phyloP scores from a whole-genome alignment of 2,797 vertebrate species.

The Adelosebastes latens region DNA sequence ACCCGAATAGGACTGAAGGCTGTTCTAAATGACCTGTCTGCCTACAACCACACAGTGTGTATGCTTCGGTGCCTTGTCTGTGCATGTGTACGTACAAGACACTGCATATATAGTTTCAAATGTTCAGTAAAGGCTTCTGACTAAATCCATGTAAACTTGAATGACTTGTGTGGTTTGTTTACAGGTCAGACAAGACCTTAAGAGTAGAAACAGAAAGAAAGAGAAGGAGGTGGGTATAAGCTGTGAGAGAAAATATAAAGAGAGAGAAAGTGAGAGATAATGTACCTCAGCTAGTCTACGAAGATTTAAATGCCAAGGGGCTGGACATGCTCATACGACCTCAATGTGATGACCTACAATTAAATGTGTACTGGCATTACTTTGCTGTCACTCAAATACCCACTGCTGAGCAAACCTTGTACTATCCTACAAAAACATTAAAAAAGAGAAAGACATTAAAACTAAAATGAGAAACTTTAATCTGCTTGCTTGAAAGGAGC shows the following conservation, averaged over 20 bases:
- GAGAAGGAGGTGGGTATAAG: background rate
- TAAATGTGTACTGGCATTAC: background rate
- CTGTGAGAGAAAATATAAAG: background rate
- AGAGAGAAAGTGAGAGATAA: background rate
- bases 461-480: slow-evolving; percentile 21
- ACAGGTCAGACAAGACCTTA: background rate
- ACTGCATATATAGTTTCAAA: slow-evolving; percentile 10
- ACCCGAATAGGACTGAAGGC: slow-evolving; percentile 52
- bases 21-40: slow-evolving; percentile 62
- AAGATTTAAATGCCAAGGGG: background rate
- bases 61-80: slow-evolving; percentile 10
- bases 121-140: slow-evolving; percentile 3
- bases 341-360: slow-evolving; percentile 16
- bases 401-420: background rate
- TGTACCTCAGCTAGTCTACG: background rate
- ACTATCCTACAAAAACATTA: background rate
- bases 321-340: slow-evolving; percentile 6
- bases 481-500: slow-evolving; percentile 17
- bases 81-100: background rate
- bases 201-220: background rate
- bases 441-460: slow-evolving; percentile 1
- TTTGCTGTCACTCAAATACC: slow-evolving; percentile 1
- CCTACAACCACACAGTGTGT: slow-evolving; percentile 28
- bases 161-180: slow-evolving; percentile 16
- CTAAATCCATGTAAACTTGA: slow-evolving; percentile 9